Evolutionary conservation across 2,888 invertebrate genomes (phyloP), one percentile per base, ranked within the genome.

Genomic region (Erynnis tages): DNA sequence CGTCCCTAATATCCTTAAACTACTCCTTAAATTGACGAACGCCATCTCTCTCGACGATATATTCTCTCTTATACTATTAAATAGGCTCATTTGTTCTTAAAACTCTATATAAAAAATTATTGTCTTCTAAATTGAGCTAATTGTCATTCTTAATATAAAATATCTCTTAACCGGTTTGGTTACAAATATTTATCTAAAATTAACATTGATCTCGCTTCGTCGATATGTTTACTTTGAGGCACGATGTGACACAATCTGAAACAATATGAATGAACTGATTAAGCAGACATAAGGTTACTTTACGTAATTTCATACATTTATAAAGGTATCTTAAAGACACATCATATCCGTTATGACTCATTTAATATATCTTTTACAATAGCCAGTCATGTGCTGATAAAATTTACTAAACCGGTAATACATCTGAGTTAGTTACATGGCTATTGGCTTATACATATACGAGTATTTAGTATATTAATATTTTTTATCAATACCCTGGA

Each of bases 1-100:
- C 61, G 76, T 74, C 79, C 80, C 79, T 43, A 80, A 53, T 70
- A 83, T 71, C 71, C 84, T 76, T 67, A 86, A 64, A 60, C 79
- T 79, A 64, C 72, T 78, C 59, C 73, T 80, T 63, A 80, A 64
- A 62, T 72, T 79, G 27, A 76, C 57, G 34, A 71, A 67, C 73
- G 77, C 80, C 88, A 86, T 88, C 25, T 58, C 81, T 65, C 60
- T 71, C 44, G 66, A 57, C 64, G 66, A 68, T 66, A 68, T 68
- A 55, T 62, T 60, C 35, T 61, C 62, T 68, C 63, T 67, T 61
- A 59, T 70, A 64, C 57, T 67, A 53, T 57, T 67, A 61, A 66
- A 62, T 74, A 77, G 73, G 68, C 67, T 82, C 84, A 87, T 87
- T 75, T 67, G 61, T 64, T 71, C 65, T 71, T 70, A 58, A 68